Conservation (phyloP, 2,797 vertebrate genomes). For the Kryptolebias ocellatus region DNA sequence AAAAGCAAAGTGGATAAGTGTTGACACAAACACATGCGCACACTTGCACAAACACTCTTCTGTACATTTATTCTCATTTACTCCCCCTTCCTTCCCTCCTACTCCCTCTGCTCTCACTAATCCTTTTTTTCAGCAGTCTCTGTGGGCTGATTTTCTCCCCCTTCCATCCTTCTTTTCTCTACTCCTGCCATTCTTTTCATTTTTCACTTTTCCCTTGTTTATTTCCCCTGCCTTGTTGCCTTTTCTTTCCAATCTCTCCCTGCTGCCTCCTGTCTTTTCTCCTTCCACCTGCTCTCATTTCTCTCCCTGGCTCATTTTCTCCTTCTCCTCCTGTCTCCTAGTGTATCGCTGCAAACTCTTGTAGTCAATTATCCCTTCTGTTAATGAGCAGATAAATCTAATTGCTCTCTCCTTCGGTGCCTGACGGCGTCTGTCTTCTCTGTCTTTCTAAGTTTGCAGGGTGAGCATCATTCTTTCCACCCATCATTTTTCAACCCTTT, state of each 20-base stretch:
- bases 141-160: slow-evolving; percentile 47
- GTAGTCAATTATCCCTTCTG: slow-evolving; percentile 82
- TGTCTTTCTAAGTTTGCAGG: slow-evolving; percentile 59
- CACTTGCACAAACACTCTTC: slow-evolving; percentile 30
- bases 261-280: slow-evolving; percentile 57
- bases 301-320: slow-evolving; percentile 64
- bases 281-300: slow-evolving; percentile 72
- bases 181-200: slow-evolving; percentile 58
- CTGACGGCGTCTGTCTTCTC: slow-evolving; percentile 63
- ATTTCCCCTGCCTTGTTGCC: slow-evolving; percentile 64
- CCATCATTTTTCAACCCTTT: slow-evolving; percentile 54
- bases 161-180: slow-evolving; percentile 38
- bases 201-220: slow-evolving; percentile 68
- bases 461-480: slow-evolving; percentile 46
- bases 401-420: slow-evolving; percentile 77
- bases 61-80: slow-evolving; percentile 75
- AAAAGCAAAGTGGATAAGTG: slow-evolving; percentile 4
- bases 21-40: slow-evolving; percentile 11
- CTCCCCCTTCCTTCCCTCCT: slow-evolving; percentile 49
- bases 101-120: slow-evolving; percentile 55
- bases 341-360: slow-evolving; percentile 76
- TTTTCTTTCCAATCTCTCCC: slow-evolving; percentile 58
- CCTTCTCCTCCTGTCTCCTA: slow-evolving; percentile 57
- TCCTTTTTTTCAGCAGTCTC: slow-evolving; percentile 61
- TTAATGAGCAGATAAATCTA: slow-evolving; percentile 86